These are phyloP conservation scores for Octodon degus DNA, from an alignment of 2,113 vertebrate species.

Conservation along the genomic window DNA sequence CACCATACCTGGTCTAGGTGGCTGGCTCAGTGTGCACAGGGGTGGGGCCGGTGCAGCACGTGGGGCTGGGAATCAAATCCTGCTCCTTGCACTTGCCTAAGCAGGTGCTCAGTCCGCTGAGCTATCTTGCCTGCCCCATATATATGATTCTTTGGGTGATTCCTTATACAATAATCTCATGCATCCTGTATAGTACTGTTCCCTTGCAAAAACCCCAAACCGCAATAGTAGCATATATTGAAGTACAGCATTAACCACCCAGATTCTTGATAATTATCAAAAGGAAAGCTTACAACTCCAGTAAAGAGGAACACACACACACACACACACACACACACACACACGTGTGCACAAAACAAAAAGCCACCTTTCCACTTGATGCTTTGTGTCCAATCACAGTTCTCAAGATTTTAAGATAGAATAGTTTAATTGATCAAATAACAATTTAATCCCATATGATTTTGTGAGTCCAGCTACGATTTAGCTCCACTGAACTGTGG, in stretches of 20 bases:
- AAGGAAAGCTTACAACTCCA: constrained; percentile 15
- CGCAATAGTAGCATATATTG: too few relatives aligned
- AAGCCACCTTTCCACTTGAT: constrained; percentile 35
- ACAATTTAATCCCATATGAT: neutral
- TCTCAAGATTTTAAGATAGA: constrained; percentile 11
- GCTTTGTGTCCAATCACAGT: neutral
- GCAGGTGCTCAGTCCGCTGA: too few relatives aligned
- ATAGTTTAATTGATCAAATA: neutral
- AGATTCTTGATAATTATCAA: neutral
- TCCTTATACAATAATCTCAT: too few relatives aligned
- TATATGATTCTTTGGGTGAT: too few relatives aligned
- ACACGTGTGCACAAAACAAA: neutral
- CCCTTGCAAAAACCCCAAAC: too few relatives aligned
- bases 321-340: neutral
- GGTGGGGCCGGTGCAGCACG: too few relatives aligned
- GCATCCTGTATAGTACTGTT: too few relatives aligned
- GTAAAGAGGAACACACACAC: constrained; percentile 4
- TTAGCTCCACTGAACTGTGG: neutral
- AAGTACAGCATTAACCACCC: neutral
- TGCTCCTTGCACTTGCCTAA: too few relatives aligned
- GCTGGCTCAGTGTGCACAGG: too few relatives aligned
- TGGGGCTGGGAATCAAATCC: too few relatives aligned
- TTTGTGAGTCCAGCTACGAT: constrained; percentile 24
- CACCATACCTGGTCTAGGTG: too few relatives aligned
- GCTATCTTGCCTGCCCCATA: too few relatives aligned